Conservation (phyloP, 2,797 vertebrate species). For the Tadarida brasiliensis region DNA sequence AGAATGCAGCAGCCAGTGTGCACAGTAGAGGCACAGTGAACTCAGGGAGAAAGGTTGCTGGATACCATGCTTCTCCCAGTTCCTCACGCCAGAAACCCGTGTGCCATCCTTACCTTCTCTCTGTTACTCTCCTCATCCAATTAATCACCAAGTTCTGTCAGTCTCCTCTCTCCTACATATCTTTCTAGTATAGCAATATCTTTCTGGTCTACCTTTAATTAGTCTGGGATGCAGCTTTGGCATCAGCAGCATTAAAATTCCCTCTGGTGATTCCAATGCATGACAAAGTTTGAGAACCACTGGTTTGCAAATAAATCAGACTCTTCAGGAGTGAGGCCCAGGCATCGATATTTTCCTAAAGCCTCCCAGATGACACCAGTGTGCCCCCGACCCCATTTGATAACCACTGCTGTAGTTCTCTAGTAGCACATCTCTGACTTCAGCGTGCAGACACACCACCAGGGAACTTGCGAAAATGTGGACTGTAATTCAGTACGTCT, state of each 20-base stretch:
- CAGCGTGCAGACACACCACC: accelerated
- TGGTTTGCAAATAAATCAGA: not conserved
- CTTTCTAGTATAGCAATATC: not conserved
- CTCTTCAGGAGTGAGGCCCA: not conserved
- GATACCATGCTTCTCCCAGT: not conserved
- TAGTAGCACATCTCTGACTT: not conserved
- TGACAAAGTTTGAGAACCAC: not conserved
- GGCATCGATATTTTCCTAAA: not conserved
- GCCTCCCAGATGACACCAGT: not conserved
- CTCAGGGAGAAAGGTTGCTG: not conserved
- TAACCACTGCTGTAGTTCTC: not conserved
- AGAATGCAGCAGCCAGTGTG: not conserved
- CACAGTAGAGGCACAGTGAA: accelerated
- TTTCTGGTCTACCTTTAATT: not conserved
- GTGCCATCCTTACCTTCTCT: not conserved
- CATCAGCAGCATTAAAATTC: not conserved
- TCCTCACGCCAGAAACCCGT: not conserved
- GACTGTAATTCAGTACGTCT: not conserved
- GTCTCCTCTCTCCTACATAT: not conserved
- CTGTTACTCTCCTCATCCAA: not conserved
- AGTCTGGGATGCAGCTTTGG: not conserved
- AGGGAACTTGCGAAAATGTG: not conserved
- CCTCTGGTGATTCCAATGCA: not conserved
- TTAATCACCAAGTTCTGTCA: not conserved
- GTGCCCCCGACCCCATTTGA: no score